Evolutionary conservation across 2,797 vertebrate species (phyloP).

Genomic region (Orestias chungarensis): DNA sequence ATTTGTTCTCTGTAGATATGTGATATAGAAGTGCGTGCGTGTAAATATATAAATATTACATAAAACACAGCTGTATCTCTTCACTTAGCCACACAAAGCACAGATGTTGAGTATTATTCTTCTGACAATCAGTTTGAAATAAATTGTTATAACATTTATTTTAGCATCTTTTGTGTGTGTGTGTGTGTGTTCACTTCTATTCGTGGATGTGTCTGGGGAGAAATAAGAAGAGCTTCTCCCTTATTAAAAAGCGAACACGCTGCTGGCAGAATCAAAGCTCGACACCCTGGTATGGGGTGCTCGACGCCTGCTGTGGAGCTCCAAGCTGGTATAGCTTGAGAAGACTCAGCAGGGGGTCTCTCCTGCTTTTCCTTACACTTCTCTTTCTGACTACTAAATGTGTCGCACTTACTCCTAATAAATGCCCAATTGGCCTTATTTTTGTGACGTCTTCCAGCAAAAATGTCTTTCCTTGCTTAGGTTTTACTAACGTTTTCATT

Average conservation of each 20-base stretch:
- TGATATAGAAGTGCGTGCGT: conserved; percentile 51
- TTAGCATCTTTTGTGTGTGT: conserved; percentile 17
- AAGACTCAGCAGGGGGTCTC: conserved; percentile 69
- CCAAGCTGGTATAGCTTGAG: conserved; percentile 66
- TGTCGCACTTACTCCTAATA: conserved; percentile 25
- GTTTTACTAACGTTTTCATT: neutral
- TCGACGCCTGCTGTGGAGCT: conserved; percentile 65
- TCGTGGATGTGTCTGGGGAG: conserved; percentile 8
- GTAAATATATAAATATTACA: conserved; percentile 65
- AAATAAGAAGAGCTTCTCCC: conserved; percentile 32
- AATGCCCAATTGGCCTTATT: conserved; percentile 5
- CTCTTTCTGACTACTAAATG: conserved; percentile 44
- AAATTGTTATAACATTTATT: conserved; percentile 68
- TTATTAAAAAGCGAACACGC: conserved; percentile 43
- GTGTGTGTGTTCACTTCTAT: conserved; percentile 13
- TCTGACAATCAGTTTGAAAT: conserved; percentile 81
- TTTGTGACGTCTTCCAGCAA: conserved; percentile 20
- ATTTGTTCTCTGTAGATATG: conserved; percentile 78
- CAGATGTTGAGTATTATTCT: conserved; percentile 61
- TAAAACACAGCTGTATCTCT: conserved; percentile 77
- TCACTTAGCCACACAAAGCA: conserved; percentile 74
- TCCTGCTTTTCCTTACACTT: conserved; percentile 49
- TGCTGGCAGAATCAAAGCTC: conserved; percentile 45
- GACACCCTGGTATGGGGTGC: conserved; percentile 43
- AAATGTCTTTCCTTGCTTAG: conserved; percentile 13